Conservation (phyloP, 30 jellyfish, hydroid and myxozoan species). For the Aurelia coerulea region DNA sequence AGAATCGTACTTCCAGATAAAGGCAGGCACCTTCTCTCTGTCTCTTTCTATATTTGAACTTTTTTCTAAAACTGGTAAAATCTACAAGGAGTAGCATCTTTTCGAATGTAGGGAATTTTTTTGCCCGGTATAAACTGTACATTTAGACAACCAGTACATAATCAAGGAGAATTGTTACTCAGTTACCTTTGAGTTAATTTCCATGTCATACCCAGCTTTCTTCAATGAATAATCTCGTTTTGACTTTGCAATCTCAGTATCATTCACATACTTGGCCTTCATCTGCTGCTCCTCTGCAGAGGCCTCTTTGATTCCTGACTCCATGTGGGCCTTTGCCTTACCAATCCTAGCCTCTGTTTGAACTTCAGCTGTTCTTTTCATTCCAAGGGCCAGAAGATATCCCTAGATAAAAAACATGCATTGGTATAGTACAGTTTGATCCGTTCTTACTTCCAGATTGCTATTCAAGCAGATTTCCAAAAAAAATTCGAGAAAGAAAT, state of each 20-base stretch:
- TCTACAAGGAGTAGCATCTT: too few species aligned
- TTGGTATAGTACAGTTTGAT: not conserved
- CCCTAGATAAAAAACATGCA: slow-evolving; percentile 44
- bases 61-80: too few species aligned
- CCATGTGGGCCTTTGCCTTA: slow-evolving; percentile 89
- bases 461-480: not conserved
- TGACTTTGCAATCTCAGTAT: slow-evolving; percentile 86
- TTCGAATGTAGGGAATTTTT: too few species aligned
- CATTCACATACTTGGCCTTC: slow-evolving; percentile 83
- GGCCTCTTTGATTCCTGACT: slow-evolving; percentile 96
- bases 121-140: too few species aligned
- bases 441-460: not conserved
- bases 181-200: slow-evolving; percentile 86
- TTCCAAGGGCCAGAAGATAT: slow-evolving; percentile 84
- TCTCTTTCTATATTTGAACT: too few species aligned
- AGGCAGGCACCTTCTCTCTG: too few species aligned
- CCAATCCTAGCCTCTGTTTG: slow-evolving; percentile 96
- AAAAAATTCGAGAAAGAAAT: not conserved
- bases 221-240: slow-evolving; percentile 82
- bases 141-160: too few species aligned
- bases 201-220: slow-evolving; percentile 89
- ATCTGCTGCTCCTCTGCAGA: slow-evolving; percentile 86
- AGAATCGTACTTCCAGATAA: too few species aligned
- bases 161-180: too few species aligned
- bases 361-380: slow-evolving; percentile 91